phyloP scores from a whole-genome alignment of 2,888 invertebrate species.

The Tetragonula carbonaria region DNA sequence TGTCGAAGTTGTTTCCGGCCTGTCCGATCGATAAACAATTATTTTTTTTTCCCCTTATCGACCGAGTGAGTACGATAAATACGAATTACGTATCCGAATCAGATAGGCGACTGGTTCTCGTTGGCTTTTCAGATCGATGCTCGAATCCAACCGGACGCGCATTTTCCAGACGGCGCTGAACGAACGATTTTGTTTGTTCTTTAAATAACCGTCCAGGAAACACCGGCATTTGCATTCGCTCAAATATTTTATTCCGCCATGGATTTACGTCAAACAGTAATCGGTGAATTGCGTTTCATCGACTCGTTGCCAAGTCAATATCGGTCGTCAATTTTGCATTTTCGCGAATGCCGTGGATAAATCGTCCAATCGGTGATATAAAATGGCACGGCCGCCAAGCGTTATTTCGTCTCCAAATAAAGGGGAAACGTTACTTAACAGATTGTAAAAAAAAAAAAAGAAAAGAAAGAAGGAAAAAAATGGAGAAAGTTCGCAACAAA shows the following conservation, averaged over 20 bases:
- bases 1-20: not conserved
- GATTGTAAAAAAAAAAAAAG: not conserved
- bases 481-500: not conserved
- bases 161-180: not conserved
- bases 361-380: not conserved
- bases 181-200: slow-evolving; percentile 20
- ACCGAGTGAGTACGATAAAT: slow-evolving; percentile 21
- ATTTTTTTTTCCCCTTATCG: not conserved
- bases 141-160: not conserved
- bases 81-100: not conserved
- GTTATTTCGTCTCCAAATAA: not conserved
- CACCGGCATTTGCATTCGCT: not conserved
- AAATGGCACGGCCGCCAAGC: not conserved
- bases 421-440: not conserved
- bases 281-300: slow-evolving; percentile 3
- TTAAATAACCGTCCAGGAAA: slow-evolving; percentile 1
- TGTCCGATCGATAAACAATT: not conserved
- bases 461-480: not conserved
- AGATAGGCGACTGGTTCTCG: not conserved
- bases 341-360: not conserved
- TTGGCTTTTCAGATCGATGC: not conserved
- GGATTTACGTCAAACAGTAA: slow-evolving; percentile 13
- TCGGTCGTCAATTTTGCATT: not conserved
- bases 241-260: slow-evolving; percentile 13
- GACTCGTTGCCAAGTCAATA: not conserved